phyloP scores from a whole-genome alignment of 2,888 invertebrate species.

The Lycocerus yunnanus region DNA sequence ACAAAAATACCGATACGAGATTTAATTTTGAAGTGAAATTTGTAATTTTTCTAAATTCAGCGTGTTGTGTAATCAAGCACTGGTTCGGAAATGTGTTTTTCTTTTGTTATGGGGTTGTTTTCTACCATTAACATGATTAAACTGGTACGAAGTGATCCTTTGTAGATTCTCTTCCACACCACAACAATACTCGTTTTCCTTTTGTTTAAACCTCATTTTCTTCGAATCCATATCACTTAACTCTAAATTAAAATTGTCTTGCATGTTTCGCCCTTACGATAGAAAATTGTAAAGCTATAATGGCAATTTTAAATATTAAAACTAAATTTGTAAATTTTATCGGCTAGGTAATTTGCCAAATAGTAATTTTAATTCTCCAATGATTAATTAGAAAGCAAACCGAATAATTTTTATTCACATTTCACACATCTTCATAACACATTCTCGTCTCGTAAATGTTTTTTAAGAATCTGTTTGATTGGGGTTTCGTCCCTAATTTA shows the following conservation, averaged over 20 bases:
- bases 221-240: conserved; percentile 30
- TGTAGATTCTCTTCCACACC: conserved; percentile 42
- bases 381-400: no score
- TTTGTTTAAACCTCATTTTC: conserved; percentile 38
- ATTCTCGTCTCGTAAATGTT: no score
- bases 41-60: not conserved
- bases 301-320: not conserved
- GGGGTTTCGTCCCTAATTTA: no score
- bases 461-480: no score
- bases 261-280: not conserved
- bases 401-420: no score
- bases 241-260: conserved; percentile 28
- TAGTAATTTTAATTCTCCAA: no score
- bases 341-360: no score
- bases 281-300: not conserved
- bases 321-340: no score
- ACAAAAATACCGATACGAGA: not conserved
- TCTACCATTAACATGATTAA: conserved; percentile 50
- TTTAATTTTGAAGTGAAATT: not conserved
- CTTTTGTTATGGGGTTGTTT: conserved; percentile 24
- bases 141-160: conserved; percentile 48
- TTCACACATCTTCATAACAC: no score
- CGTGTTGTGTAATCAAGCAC: not conserved
- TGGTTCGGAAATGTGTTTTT: conserved; percentile 12
- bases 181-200: conserved; percentile 44